phyloP scores from a whole-genome alignment of 1,140 invertebrate genomes.

The Heliconius hermathena region DNA sequence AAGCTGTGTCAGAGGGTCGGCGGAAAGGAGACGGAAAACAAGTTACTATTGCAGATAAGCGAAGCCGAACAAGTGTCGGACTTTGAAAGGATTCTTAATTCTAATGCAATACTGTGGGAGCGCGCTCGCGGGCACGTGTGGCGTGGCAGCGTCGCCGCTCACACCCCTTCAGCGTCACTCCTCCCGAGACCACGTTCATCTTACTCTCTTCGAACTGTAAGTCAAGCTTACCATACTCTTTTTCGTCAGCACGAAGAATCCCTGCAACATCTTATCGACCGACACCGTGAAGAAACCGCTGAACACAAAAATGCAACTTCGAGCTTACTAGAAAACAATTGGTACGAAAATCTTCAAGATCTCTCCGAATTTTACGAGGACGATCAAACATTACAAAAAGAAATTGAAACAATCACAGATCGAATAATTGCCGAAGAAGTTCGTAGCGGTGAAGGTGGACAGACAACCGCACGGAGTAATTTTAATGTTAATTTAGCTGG shows the following conservation, averaged over 20 bases:
- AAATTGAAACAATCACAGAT: constrained; percentile 68
- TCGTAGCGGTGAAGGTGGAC: constrained; percentile 43
- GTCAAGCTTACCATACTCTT: constrained; percentile 73
- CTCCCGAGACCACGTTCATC: constrained; percentile 68
- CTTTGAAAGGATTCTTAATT: constrained; percentile 83
- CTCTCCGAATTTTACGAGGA: constrained; percentile 78
- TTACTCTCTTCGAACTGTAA: constrained; percentile 73
- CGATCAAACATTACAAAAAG: constrained; percentile 60
- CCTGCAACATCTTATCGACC: constrained; percentile 64
- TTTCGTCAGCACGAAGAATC: constrained; percentile 77
- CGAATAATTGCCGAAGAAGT: constrained; percentile 61
- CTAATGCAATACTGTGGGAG: constrained; percentile 79
- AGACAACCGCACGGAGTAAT: constrained; percentile 50
- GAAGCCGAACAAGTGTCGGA: constrained; percentile 81
- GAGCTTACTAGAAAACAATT: constrained; percentile 61
- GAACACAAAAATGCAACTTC: constrained; percentile 47
- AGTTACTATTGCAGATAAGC: constrained; percentile 77
- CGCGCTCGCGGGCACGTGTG: constrained; percentile 68
- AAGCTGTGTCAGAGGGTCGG: constrained; percentile 67
- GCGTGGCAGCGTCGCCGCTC: constrained; percentile 55
- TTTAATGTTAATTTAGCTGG: constrained; percentile 77
- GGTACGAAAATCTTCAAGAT: constrained; percentile 72
- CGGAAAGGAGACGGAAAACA: constrained; percentile 77
- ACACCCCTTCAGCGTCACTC: constrained; percentile 57
- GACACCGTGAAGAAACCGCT: constrained; percentile 54